phyloP scores from a whole-genome alignment of 2,797 vertebrate genomes.

The Denticeps clupeoides region DNA sequence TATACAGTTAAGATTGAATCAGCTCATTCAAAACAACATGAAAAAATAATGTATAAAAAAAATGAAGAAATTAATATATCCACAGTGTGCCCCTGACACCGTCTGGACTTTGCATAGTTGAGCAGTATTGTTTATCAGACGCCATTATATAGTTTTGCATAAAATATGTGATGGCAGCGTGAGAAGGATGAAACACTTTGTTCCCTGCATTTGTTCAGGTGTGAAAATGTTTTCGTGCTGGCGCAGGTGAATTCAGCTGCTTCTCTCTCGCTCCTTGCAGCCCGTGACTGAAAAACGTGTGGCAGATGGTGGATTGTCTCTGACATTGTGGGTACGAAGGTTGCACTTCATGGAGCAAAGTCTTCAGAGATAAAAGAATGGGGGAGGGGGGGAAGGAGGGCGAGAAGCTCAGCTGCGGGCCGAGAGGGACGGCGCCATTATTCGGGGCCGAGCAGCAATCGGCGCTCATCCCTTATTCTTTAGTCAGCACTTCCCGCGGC shows the following conservation, averaged over 20 bases:
- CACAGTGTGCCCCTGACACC: too few species aligned
- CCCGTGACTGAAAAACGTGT: constrained; percentile 22
- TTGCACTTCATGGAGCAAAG: constrained; percentile 26
- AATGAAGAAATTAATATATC: too few species aligned
- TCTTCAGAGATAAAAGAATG: constrained; percentile 14
- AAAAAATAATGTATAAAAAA: too few species aligned
- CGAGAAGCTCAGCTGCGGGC: constrained; percentile 10
- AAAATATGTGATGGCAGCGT: too few species aligned
- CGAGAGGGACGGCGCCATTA: constrained; percentile 9
- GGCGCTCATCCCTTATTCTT: constrained; percentile 24
- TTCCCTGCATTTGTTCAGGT: too few species aligned
- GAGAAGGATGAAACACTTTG: too few species aligned
- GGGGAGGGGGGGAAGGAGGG: neutral
- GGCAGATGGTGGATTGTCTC: constrained; percentile 41
- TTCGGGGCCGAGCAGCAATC: constrained; percentile 21
- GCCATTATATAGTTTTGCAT: too few species aligned
- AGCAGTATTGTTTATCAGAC: too few species aligned
- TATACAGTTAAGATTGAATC: too few species aligned
- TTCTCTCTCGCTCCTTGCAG: constrained; percentile 17
- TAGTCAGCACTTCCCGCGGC: constrained; percentile 25
- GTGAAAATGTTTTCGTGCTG: too few species aligned
- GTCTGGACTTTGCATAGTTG: too few species aligned
- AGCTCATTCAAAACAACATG: too few species aligned
- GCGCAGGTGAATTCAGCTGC: neutral
- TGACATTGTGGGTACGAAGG: constrained; percentile 34